A percentile compares a stretch with the other conserved stretches of the same genome.
Evolutionary conservation across 2,888 invertebrate species (phyloP).

Genomic region (Herminia tarsipennalis): DNA sequence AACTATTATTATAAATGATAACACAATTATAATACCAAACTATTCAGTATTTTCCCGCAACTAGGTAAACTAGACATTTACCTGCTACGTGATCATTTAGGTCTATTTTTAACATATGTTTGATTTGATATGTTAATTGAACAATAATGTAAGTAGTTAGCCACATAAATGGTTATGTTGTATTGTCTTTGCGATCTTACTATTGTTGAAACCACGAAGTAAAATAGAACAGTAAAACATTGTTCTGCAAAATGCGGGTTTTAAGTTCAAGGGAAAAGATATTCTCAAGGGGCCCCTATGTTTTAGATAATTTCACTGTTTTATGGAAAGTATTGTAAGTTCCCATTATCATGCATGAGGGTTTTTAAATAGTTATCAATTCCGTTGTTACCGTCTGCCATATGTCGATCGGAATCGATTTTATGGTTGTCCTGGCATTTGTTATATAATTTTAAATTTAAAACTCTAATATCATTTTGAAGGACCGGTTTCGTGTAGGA

Average conservation of each 20-base stretch:
- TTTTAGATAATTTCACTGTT: constrained; percentile 60
- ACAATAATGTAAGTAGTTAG: too few relatives aligned
- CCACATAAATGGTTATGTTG: too few relatives aligned
- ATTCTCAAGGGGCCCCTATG: constrained; percentile 62
- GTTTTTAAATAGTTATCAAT: constrained; percentile 61
- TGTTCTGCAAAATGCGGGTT: constrained; percentile 56
- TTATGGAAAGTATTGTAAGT: constrained; percentile 52
- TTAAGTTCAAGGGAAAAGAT: constrained; percentile 25
- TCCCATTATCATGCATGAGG: constrained; percentile 55
- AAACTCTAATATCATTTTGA: constrained; percentile 17
- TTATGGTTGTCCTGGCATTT: constrained; percentile 20
- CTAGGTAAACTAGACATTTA: too few relatives aligned
- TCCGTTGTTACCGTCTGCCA: constrained; percentile 40
- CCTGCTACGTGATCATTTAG: too few relatives aligned
- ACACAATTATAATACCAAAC: too few relatives aligned
- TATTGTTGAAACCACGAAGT: constrained; percentile 34
- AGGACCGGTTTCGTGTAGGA: constrained; percentile 22
- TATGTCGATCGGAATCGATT: constrained; percentile 44
- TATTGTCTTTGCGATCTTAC: constrained; percentile 11
- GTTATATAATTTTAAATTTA: constrained; percentile 21
- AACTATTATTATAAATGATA: too few relatives aligned
- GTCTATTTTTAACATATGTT: too few relatives aligned
- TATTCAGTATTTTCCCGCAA: too few relatives aligned
- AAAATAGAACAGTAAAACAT: constrained; percentile 40
- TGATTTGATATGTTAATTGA: too few relatives aligned